Evolutionary conservation across 1,140 invertebrate genomes (phyloP).

Genomic region (Drosophila kurseongensis): DNA sequence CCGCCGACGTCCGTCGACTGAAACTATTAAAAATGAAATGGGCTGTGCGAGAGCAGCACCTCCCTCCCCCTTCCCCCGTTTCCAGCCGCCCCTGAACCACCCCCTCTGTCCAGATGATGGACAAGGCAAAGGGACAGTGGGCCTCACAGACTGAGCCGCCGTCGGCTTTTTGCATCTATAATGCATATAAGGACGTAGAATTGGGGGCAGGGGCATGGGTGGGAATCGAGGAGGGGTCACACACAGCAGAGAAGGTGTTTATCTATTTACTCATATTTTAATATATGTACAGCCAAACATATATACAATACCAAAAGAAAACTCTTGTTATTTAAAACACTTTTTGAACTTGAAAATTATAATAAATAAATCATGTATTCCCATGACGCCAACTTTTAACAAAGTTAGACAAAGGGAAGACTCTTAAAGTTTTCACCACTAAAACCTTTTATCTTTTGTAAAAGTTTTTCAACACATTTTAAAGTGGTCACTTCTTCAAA

Average conservation of each 20-base stretch:
- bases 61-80: slow-evolving; percentile 5
- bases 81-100: slow-evolving; percentile 7
- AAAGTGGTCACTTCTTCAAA: slow-evolving; percentile 1
- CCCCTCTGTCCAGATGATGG: neutral
- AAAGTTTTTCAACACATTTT: slow-evolving; percentile 5
- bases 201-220: neutral
- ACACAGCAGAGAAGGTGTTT: neutral
- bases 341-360: neutral
- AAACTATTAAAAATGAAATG: slow-evolving; percentile 81
- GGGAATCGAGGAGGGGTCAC: neutral
- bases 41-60: slow-evolving; percentile 29
- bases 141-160: slow-evolving; percentile 15
- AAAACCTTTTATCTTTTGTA: neutral
- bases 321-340: neutral
- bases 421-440: slow-evolving; percentile 2
- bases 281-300: slow-evolving; percentile 4
- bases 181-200: slow-evolving; percentile 14
- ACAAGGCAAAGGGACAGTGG: slow-evolving; percentile 7
- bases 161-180: slow-evolving; percentile 35
- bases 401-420: neutral
- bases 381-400: neutral
- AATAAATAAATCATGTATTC: neutral
- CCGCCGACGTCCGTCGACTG: slow-evolving; percentile 52
- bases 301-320: neutral
- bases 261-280: slow-evolving; percentile 4